A percentile compares a stretch with the other conserved stretches of the same genome.
phyloP scores from a whole-genome alignment of 2,113 vertebrate species.

The Eurystomus gularis region DNA sequence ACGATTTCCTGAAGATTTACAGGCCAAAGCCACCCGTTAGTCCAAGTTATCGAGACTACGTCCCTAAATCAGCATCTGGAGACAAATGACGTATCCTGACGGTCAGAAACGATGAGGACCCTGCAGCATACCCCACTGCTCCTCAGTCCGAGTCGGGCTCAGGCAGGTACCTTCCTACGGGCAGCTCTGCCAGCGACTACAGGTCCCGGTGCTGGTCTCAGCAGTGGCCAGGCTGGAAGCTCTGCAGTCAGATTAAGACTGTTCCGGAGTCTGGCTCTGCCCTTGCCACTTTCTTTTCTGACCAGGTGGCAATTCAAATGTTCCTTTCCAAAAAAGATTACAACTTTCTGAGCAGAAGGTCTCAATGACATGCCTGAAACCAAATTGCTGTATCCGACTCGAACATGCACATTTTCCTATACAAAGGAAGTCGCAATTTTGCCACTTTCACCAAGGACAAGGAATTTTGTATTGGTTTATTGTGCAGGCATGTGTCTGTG shows the following conservation, averaged over 20 bases:
- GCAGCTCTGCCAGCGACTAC: background rate
- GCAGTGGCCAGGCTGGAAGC: background rate
- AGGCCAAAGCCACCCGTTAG: background rate
- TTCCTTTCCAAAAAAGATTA: background rate
- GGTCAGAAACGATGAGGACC: background rate
- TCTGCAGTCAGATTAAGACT: too few species aligned
- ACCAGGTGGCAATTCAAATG: accelerated
- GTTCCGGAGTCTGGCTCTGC: background rate
- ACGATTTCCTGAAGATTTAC: background rate
- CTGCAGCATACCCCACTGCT: background rate
- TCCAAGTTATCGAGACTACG: background rate
- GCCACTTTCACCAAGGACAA: background rate
- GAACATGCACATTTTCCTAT: background rate
- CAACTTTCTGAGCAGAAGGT: background rate
- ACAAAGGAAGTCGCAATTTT: background rate
- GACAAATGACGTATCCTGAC: background rate
- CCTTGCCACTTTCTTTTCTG: background rate
- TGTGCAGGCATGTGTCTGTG: background rate
- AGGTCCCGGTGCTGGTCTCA: accelerated
- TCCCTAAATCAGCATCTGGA: background rate
- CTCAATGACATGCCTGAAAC: background rate
- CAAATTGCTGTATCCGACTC: background rate
- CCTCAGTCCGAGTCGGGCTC: background rate
- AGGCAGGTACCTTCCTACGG: background rate
- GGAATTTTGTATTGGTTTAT: background rate